Conservation (phyloP, 2,797 vertebrate species). For the Silurus lanzhouensis region DNA sequence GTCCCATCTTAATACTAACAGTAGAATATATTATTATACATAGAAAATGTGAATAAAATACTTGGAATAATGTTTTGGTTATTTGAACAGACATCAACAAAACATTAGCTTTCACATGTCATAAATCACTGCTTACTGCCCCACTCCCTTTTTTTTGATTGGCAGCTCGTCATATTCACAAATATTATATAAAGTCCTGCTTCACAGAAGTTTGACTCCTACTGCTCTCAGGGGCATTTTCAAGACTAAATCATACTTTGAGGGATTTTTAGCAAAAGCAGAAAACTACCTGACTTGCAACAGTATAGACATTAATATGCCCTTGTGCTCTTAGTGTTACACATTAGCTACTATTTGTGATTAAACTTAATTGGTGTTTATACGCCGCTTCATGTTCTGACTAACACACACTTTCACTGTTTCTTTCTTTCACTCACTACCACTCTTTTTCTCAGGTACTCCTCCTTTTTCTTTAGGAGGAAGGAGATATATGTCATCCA, state of each 20-base stretch:
- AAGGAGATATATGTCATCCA: conserved; percentile 99
- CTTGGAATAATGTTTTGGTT: too few species aligned
- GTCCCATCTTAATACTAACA: too few species aligned
- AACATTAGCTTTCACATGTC: not conserved
- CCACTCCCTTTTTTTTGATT: not conserved
- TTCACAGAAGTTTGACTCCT: not conserved
- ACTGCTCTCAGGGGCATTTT: not conserved
- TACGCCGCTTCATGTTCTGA: conserved; percentile 51
- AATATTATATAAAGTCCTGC: not conserved
- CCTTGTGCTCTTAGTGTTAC: not conserved
- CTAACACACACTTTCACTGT: conserved; percentile 60
- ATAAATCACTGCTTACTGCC: not conserved
- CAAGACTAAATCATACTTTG: not conserved
- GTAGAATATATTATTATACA: not conserved
- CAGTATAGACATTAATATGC: not conserved
- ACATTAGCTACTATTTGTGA: not conserved
- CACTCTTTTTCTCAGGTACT: conserved; percentile 89
- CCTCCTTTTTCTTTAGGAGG: conserved; percentile 99
- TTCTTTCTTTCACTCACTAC: conserved; percentile 53
- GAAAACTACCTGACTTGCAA: not conserved
- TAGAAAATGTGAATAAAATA: not conserved
- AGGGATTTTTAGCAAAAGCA: not conserved
- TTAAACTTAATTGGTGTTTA: not conserved
- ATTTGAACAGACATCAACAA: not conserved
- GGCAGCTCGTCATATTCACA: not conserved